Conservation (phyloP, 2,888 invertebrate species). For the Ophion ventricosus region DNA sequence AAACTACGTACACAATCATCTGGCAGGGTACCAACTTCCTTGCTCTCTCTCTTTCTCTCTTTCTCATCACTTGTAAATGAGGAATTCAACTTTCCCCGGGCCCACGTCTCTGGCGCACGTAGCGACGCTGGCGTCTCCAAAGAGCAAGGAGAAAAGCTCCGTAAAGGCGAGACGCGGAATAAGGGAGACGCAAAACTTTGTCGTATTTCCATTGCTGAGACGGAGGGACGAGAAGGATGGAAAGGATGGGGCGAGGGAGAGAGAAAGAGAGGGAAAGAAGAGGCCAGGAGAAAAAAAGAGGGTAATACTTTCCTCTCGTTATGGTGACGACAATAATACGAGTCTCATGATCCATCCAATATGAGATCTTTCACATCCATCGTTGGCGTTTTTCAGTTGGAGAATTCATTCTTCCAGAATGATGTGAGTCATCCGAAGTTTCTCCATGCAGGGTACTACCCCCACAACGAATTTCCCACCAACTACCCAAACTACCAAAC, state of each 20-base stretch:
- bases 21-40: slow-evolving; percentile 58
- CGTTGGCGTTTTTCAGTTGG: neutral
- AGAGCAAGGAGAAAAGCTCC: slow-evolving; percentile 18
- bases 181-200: slow-evolving; percentile 54
- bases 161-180: slow-evolving; percentile 27
- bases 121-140: slow-evolving; percentile 3
- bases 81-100: slow-evolving; percentile 59
- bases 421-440: too few species aligned
- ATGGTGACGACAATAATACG: slow-evolving; percentile 21
- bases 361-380: neutral
- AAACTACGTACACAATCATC: slow-evolving; percentile 59
- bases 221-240: slow-evolving; percentile 24
- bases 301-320: slow-evolving; percentile 43
- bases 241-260: slow-evolving; percentile 9
- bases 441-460: too few species aligned
- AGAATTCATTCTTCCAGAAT: neutral
- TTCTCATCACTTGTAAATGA: slow-evolving; percentile 52
- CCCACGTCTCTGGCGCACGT: neutral
- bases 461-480: too few species aligned
- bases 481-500: too few species aligned
- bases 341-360: neutral
- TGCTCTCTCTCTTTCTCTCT: slow-evolving; percentile 18
- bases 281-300: neutral
- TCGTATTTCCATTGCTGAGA: slow-evolving; percentile 45
- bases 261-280: neutral